A percentile compares a stretch with the other conserved stretches of the same genome.
Evolutionary conservation across 2,113 vertebrate species (phyloP).

Genomic region (Eublepharis macularius): DNA sequence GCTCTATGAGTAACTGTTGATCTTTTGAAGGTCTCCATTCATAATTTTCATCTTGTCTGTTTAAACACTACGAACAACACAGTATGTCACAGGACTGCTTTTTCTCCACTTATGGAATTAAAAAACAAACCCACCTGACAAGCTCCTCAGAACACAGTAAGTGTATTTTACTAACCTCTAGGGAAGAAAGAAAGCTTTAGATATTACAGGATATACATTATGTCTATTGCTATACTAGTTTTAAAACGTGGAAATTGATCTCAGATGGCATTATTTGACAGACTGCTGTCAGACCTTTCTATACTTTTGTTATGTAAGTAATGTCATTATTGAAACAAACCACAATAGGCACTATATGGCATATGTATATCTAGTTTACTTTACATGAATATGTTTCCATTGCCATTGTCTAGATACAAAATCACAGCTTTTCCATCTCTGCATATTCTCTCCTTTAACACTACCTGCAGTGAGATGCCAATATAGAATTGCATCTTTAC

Average conservation of each 20-base stretch:
- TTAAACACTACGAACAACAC: conserved; percentile 7
- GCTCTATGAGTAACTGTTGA: conserved; percentile 31
- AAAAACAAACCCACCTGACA: neutral
- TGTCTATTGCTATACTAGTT: neutral
- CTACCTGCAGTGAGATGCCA: neutral
- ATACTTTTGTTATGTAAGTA: neutral
- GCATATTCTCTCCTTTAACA: neutral
- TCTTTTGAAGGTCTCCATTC: conserved; percentile 46
- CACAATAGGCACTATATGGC: neutral
- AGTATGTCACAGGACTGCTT: neutral
- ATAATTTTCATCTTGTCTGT: neutral
- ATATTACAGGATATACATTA: neutral
- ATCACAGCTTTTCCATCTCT: conserved; percentile 22
- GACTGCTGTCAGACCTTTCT: neutral
- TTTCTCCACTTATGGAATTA: conserved; percentile 17
- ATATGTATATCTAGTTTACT: neutral
- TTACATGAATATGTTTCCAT: conserved; percentile 18
- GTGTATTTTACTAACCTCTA: neutral
- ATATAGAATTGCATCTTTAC: neutral
- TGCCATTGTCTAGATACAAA: conserved; percentile 23
- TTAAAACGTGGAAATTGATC: neutral
- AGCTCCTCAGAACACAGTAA: neutral
- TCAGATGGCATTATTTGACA: neutral
- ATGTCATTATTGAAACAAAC: neutral
- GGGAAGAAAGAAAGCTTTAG: neutral